Percentiles rank a stretch among this genome's conserved stretches.
Conservation (phyloP, 2,888 invertebrate species). For the Hyposoter dolosus region DNA sequence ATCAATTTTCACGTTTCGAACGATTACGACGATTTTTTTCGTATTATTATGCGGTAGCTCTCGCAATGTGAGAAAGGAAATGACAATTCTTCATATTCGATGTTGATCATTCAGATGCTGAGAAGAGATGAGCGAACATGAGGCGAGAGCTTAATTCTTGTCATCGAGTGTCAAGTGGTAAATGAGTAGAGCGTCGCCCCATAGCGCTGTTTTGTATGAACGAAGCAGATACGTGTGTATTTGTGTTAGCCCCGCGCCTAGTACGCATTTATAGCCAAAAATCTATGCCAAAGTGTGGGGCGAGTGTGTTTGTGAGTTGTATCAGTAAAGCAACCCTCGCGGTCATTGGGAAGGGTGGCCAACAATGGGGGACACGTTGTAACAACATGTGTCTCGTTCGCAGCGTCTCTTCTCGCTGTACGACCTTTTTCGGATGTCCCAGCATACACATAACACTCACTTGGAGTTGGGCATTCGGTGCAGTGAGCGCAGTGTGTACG, state of each 20-base stretch:
- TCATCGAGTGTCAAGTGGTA: conserved; percentile 81
- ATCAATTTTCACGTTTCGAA: background rate
- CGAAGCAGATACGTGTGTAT: conserved; percentile 20
- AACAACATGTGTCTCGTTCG: conserved; percentile 84
- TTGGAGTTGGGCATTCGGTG: background rate
- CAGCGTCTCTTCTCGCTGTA: conserved; percentile 73
- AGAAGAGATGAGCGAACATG: conserved; percentile 57
- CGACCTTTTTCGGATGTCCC: conserved; percentile 56
- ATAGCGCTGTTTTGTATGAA: conserved; percentile 65
- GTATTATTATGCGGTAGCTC: background rate
- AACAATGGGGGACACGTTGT: conserved; percentile 82
- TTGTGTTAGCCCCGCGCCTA: conserved; percentile 4
- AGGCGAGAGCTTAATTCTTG: conserved; percentile 62
- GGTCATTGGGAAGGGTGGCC: conserved; percentile 67
- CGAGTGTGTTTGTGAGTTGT: conserved; percentile 16
- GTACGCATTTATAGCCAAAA: conserved; percentile 3
- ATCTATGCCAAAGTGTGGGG: conserved; percentile 29
- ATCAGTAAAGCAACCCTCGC: conserved; percentile 53
- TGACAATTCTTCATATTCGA: background rate
- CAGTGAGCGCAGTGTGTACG: background rate
- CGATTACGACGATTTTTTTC: background rate
- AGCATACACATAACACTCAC: conserved; percentile 19
- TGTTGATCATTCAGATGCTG: background rate
- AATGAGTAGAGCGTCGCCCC: conserved; percentile 78
- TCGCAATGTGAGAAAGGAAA: background rate